Percentiles rank a stretch among this genome's conserved stretches.
These are phyloP conservation scores for Anolis sagrei DNA, from an alignment of 2,113 vertebrate species.

Conservation along the genomic window DNA sequence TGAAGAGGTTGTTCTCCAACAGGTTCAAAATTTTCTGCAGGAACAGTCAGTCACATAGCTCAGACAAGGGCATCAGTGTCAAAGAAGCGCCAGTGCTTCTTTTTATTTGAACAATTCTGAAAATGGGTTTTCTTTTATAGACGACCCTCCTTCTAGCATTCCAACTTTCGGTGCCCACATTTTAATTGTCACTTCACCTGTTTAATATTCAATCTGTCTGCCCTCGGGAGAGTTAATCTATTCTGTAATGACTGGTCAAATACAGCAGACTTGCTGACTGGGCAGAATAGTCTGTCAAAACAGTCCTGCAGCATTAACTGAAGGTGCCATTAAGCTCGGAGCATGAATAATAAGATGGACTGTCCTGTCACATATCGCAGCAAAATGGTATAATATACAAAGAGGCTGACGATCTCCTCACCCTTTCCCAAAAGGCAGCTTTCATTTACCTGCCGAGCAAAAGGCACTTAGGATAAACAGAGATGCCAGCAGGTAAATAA, in stretches of 20 bases:
- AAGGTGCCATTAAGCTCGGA: conserved; percentile 29
- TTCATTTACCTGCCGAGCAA: conserved; percentile 31
- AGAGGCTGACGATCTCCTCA: not conserved
- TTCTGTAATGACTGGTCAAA: conserved; percentile 38
- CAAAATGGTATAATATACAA: conserved; percentile 16
- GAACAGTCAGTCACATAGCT: too few species aligned
- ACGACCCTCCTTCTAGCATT: not conserved
- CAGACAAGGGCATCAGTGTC: not conserved
- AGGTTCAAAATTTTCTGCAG: not conserved
- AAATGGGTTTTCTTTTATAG: not conserved
- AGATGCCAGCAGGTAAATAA: conserved; percentile 48
- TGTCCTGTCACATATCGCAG: conserved; percentile 14
- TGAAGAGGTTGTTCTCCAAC: too few species aligned
- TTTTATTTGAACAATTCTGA: not conserved
- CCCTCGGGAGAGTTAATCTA: not conserved
- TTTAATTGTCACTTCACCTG: conserved; percentile 36
- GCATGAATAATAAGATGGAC: conserved; percentile 38
- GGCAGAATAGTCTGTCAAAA: conserved; percentile 37
- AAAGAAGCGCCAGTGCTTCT: not conserved
- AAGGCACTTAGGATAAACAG: conserved; percentile 35
- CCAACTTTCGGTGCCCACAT: not conserved
- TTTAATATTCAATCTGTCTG: not conserved
- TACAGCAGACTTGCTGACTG: conserved; percentile 27
- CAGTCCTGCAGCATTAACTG: conserved; percentile 33
- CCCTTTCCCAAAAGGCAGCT: conserved; percentile 41